Base-by-base conservation (phyloP, 2,797 vertebrate species). In the Borostomias antarcticus region DNA sequence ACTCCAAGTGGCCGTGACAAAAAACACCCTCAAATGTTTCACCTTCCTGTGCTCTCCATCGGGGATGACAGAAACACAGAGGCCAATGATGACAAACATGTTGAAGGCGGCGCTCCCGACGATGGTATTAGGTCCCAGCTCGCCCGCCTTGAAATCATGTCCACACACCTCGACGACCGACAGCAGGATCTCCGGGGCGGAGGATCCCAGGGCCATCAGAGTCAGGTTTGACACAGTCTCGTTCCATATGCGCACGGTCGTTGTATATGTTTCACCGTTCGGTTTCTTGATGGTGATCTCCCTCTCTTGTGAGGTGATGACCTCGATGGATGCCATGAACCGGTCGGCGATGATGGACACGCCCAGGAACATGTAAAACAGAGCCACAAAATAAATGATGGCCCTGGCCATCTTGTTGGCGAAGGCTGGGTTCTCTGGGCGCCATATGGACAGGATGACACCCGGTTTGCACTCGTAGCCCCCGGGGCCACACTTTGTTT, bases 291-390 rank as follows among this genome's bases (percentile, higher is more conserved):
- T 95, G 53, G 94, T 96, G 74, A 99, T 95, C 81, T 93, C 92
- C 78, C 93, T 91, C 77, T 98, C 96, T 72, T 98, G 96, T 10
- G 97, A 99, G 0, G 97, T 99, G 74, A 99, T 98, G 80, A 98
- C 96, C 86, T 99, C 97, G 1, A 99, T 99, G 58, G 97, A 98
- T 0, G 97, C 93, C 97, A 99, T 99, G 85, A 99, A 99, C 62
- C 97, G 95, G 64, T 99, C 97, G 0, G 97, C 97, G 17, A 99
- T 94, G 84, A 99, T 98, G 33, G 97, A 98, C 13, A 99, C 97
- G 0, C 97, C 97, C 10, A 99, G 82, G 79, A 99, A 99, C 96
- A 98, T 98, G 86, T 98, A 99, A 6, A 89, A 89, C 88, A 99
- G 76, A 0, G 92, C 95, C 61, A 97, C 90, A 53, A 99, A 98